Percentiles rank a stretch among this genome's conserved stretches.
Evolutionary conservation across 2,888 invertebrate species (phyloP).

Genomic region (Caenorhabditis sp.): DNA sequence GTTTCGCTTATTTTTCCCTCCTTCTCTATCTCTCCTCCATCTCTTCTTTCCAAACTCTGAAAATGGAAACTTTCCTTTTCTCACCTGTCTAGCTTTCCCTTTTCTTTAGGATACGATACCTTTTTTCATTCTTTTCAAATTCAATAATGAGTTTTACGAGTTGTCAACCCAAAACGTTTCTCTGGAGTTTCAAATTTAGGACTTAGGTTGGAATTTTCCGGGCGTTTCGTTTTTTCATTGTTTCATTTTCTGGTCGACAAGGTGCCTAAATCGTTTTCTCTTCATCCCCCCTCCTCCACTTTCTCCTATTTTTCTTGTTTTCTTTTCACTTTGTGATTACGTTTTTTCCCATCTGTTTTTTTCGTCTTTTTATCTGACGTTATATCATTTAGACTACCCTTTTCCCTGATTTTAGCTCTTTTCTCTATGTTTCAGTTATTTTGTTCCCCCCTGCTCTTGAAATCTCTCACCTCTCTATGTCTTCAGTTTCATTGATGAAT

Average conservation of each 20-base stretch:
- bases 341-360: constrained; percentile 23
- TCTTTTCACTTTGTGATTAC: constrained; percentile 48
- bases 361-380: background rate
- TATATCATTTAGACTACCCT: constrained; percentile 47
- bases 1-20: constrained; percentile 60
- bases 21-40: constrained; percentile 18
- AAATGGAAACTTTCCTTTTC: constrained; percentile 17
- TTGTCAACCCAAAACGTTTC: constrained; percentile 48
- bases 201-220: constrained; percentile 12
- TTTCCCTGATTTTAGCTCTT: constrained; percentile 23
- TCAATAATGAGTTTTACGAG: constrained; percentile 60
- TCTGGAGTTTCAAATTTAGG: constrained; percentile 40
- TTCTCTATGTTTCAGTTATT: constrained; percentile 43
- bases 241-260: constrained; percentile 63
- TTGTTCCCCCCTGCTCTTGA: constrained; percentile 35
- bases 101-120: constrained; percentile 42
- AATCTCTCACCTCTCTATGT: constrained; percentile 47
- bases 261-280: constrained; percentile 59
- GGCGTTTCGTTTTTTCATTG: constrained; percentile 14
- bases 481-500: constrained; percentile 64
- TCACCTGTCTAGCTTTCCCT: constrained; percentile 28
- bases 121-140: constrained; percentile 29
- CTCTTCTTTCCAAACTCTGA: constrained; percentile 26
- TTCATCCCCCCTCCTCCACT: constrained; percentile 26
- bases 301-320: constrained; percentile 46